Conservation (phyloP, 2,797 vertebrate species). For the Echeneis naucrates region DNA sequence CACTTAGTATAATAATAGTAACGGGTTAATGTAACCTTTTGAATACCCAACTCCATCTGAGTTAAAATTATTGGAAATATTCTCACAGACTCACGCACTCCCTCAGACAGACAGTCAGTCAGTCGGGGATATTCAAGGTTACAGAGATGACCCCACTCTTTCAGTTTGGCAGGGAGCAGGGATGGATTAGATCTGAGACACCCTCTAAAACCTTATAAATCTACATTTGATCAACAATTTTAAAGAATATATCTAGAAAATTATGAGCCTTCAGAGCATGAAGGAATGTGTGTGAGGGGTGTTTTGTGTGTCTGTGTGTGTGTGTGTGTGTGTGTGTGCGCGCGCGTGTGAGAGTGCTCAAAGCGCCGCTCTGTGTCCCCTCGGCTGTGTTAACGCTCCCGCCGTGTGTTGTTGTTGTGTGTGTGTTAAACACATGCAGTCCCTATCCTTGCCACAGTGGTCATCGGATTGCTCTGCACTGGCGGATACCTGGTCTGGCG, state of each 20-base stretch:
- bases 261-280: slow-evolving; percentile 55
- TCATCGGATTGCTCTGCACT: slow-evolving; percentile 92
- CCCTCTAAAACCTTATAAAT: not conserved
- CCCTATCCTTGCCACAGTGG: slow-evolving; percentile 91
- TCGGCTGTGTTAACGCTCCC: slow-evolving; percentile 88
- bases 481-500: slow-evolving; percentile 98
- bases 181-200: not conserved
- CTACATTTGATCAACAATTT: not conserved
- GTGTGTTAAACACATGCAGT: slow-evolving; percentile 90
- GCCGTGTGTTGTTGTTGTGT: slow-evolving; percentile 85
- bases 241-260: slow-evolving; percentile 29
- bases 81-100: too few relatives aligned
- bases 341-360: slow-evolving; percentile 70
- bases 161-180: not conserved
- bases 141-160: too few relatives aligned
- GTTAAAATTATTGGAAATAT: too few relatives aligned
- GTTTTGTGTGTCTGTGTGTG: slow-evolving; percentile 31
- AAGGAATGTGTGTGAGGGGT: slow-evolving; percentile 22
- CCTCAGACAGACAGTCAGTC: too few relatives aligned
- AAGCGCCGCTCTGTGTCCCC: slow-evolving; percentile 83
- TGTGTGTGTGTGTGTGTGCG: slow-evolving; percentile 18
- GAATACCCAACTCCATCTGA: too few relatives aligned
- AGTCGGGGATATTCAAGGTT: too few relatives aligned
- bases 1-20: too few relatives aligned
- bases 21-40: too few relatives aligned